phyloP scores from a whole-genome alignment of 2,113 vertebrate genomes.

The Vidua chalybeata region DNA sequence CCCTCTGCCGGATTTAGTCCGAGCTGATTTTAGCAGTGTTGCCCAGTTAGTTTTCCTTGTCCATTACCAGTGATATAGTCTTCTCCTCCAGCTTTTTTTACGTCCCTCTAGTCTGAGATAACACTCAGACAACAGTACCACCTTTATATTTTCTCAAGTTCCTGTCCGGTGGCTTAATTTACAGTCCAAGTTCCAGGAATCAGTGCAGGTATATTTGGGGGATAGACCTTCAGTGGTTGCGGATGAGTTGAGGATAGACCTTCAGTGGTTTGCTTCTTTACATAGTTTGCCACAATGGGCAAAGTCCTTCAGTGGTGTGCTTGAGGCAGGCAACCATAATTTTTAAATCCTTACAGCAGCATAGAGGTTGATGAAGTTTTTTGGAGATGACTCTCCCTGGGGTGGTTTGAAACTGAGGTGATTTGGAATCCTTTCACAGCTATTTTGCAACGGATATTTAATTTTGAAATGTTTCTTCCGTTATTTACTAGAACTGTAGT shows the following conservation, averaged over 20 bases:
- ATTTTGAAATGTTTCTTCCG: not conserved
- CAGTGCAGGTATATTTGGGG: not conserved
- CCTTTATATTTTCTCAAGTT: not conserved
- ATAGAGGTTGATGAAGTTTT: not conserved
- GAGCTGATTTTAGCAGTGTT: not conserved
- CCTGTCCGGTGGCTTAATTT: not conserved
- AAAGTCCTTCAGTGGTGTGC: not conserved
- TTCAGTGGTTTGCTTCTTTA: not conserved
- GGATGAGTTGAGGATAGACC: not conserved
- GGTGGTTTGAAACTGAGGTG: not conserved
- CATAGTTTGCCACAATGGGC: not conserved
- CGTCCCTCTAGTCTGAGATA: not conserved
- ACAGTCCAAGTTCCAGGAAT: not conserved
- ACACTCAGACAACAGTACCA: not conserved
- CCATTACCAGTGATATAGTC: not conserved
- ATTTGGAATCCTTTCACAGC: not conserved
- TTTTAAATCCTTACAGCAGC: not conserved
- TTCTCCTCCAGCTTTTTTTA: not conserved
- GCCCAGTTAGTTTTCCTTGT: not conserved
- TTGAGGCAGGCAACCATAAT: not conserved
- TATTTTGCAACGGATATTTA: not conserved
- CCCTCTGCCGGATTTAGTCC: not conserved
- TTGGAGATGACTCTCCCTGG: not conserved
- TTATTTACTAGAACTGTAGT: not conserved
- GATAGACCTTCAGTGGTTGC: not conserved